Base-by-base conservation (phyloP, 2,888 invertebrate species). In the Drosophila pegasa region DNA sequence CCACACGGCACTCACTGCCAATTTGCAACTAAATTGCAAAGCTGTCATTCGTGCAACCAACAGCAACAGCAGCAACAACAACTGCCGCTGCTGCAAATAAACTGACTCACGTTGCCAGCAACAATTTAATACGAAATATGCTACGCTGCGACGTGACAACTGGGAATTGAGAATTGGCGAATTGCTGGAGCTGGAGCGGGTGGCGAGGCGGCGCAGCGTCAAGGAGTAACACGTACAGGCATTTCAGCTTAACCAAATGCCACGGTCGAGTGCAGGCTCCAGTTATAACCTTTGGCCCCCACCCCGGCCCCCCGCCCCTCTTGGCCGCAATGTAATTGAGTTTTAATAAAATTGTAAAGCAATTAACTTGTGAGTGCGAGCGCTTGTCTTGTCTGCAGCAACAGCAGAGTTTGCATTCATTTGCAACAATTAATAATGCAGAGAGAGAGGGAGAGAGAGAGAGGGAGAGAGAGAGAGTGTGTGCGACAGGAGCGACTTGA, bases 401-500 rank as follows among this genome's bases (percentile, higher is more conserved):
- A n/a, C 25, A 27, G 57, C 25, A 43, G 64, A 57, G 59, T 40
- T 66, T 63, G 40, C 72, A 69, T 63, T 67, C 58, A 79, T 73
- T 78, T 78, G 70, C 74, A 66, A 66, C 76, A 87, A 80, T 85
- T 87, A 87, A 82, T 76, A 85, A 85, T 87, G 75, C 80, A 84
- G 12, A 2, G 29, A n/a, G 7, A 31, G 25, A 9, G 9, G 6
- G 2, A 18, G 25, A 20, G 20, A 16, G 37, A 18, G 38, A 0
- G 12, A 20, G 29, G 4, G 22, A 25, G 51, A 40, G 45, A 7
- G 20, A 29, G 25, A 20, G 38, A 14, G 41, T 31, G 51, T 25
- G 33, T 9, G 55, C 14, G 48, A 4, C 40, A 25, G 45, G 38
- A 41, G 35, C 29, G 45, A 35, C 58, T 66, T 55, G 52, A 69